Percentiles rank a stretch among this genome's conserved stretches.
phyloP scores from a whole-genome alignment of 2,797 vertebrate species.

The Urosaurus nigricauda region DNA sequence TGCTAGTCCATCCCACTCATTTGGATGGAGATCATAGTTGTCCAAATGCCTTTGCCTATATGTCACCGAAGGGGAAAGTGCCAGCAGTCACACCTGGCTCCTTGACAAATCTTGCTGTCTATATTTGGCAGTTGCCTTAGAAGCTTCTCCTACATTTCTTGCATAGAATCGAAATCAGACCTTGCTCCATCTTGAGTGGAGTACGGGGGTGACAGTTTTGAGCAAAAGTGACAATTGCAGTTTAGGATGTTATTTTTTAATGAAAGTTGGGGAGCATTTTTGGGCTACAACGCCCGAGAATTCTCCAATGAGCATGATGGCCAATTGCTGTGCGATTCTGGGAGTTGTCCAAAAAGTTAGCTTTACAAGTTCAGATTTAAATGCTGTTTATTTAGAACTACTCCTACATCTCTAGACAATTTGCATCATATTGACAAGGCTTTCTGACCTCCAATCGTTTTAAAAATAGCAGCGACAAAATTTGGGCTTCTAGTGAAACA shows the following conservation, averaged over 20 bases:
- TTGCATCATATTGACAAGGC: neutral
- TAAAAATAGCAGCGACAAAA: no score
- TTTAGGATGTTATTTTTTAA: neutral
- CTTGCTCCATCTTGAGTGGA: neutral
- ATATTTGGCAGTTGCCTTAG: neutral
- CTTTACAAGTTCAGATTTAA: neutral
- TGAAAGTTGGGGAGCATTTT: no score
- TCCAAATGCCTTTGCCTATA: constrained; percentile 25
- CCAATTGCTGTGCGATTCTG: no score
- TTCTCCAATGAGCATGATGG: no score
- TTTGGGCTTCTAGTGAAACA: neutral
- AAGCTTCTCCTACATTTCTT: constrained; percentile 4
- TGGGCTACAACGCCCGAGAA: no score
- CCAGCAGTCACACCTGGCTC: constrained; percentile 63
- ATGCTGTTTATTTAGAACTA: neutral
- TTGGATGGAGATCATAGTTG: constrained; percentile 63
- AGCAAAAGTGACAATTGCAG: neutral
- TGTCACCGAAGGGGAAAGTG: constrained; percentile 42
- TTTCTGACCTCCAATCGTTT: no score
- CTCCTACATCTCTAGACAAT: neutral
- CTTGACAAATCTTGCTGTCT: constrained; percentile 28
- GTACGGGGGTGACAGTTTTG: neutral
- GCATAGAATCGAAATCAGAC: neutral
- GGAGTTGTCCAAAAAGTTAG: no score
- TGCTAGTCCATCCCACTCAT: constrained; percentile 5